Percentiles rank a stretch among this genome's conserved stretches.
phyloP scores from a whole-genome alignment of 1,140 invertebrate genomes.

The Neuroterus valhalla region DNA sequence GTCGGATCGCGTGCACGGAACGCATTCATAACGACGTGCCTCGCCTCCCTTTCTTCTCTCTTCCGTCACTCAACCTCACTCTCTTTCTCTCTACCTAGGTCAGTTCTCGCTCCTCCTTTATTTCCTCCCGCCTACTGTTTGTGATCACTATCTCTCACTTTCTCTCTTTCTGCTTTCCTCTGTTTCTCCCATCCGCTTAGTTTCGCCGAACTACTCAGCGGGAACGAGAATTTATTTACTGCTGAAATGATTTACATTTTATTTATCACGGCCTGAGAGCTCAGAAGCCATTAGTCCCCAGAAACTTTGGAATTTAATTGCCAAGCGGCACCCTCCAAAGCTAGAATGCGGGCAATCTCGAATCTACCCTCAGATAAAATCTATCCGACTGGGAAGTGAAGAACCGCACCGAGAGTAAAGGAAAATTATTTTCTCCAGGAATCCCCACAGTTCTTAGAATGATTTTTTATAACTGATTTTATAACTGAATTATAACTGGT shows the following conservation, averaged over 20 bases:
- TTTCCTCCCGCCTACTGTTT: constrained; percentile 33
- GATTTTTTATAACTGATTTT: too few species aligned
- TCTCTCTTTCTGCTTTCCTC: constrained; percentile 30
- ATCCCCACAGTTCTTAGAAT: too few species aligned
- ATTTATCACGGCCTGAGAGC: constrained; percentile 42
- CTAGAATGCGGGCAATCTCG: too few species aligned
- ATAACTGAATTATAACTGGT: too few species aligned
- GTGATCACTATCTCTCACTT: constrained; percentile 21
- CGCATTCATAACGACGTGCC: constrained; percentile 66
- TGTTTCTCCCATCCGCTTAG: constrained; percentile 31
- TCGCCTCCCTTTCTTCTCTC: constrained; percentile 49
- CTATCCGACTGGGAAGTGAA: too few species aligned
- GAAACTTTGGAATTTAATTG: constrained; percentile 2
- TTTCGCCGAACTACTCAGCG: not conserved
- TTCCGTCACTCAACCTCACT: constrained; percentile 62
- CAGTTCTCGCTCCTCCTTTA: constrained; percentile 37
- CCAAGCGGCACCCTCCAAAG: not conserved
- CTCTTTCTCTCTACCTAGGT: constrained; percentile 28
- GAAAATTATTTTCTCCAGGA: too few species aligned
- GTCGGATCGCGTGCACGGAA: constrained; percentile 64
- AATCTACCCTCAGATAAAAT: too few species aligned
- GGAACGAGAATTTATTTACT: constrained; percentile 42
- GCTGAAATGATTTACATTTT: constrained; percentile 54
- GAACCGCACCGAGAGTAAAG: too few species aligned
- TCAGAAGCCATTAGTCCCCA: not conserved